Evolutionary conservation across 2,113 vertebrate species (phyloP), one percentile per base, ranked within the genome.

Genomic region (Telmatochromis bifrenatus): DNA sequence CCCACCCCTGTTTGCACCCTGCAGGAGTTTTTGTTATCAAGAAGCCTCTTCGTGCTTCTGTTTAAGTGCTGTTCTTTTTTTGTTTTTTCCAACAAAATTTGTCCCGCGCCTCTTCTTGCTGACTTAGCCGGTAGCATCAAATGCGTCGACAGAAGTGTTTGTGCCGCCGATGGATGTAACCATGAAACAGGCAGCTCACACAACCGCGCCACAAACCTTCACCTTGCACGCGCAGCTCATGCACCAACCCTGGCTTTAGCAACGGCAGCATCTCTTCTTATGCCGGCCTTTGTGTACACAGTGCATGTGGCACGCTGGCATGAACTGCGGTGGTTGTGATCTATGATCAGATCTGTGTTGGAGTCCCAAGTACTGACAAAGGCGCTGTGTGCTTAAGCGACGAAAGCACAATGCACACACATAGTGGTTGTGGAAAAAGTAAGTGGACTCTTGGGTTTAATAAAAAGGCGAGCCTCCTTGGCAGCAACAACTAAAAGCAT

Each of bases 11-110:
- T 73, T 70, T 70, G 13, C 33, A 55, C 65, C 15, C 26, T 49
- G 88, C 88, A 85, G 88, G 85, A 73, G 75, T 90, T 89, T 89
- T 26, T 88, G 53, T 86, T 88, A 89, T 90, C 88, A 81, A 85
- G 65, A 19, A 81, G 13, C 33, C 82, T 65, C 10, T 45, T 90
- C 56, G 39, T 51, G 26, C 45, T 77, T 77, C 45, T 51, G 73
- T 33, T 77, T 51, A 31, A 77, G 10, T 19, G 68, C 39, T 47
- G 45, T 28, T 49, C 45, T 4, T 3, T 35, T 87, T 81, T 45
- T 73, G 21, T 45, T 73, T 42, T 73, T 45, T 45, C 5, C 60
- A 42, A 79, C 83, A 87, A 82, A 11, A 81, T 89, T 82, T 62
- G 21, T 79, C 55, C 45, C 5, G 1, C 19, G 15, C 19, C 2